Evolutionary conservation across 2,113 vertebrate genomes (phyloP).

Genomic region (Capricornis sumatraensis): DNA sequence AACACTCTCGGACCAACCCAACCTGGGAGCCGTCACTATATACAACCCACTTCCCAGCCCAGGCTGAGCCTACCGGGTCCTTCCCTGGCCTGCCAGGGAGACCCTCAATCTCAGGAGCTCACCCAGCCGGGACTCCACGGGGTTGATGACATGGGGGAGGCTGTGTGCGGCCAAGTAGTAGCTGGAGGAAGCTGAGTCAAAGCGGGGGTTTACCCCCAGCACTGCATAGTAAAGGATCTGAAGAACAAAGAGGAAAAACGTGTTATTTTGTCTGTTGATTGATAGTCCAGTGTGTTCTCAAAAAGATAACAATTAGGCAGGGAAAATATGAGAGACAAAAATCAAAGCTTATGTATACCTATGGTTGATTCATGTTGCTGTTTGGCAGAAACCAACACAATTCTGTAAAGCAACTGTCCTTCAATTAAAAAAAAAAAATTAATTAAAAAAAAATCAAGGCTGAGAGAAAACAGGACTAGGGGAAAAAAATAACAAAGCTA

Average conservation of each 20-base stretch:
- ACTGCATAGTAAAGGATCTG: conserved; percentile 93
- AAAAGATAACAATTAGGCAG: background rate
- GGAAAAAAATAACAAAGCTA: background rate
- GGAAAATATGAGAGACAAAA: background rate
- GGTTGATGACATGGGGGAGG: conserved; percentile 97
- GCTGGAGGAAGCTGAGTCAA: conserved; percentile 84
- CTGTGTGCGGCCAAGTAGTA: conserved; percentile 90
- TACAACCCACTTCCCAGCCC: background rate
- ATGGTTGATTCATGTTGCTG: background rate
- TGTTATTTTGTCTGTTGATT: background rate
- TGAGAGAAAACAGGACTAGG: background rate
- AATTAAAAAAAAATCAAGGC: background rate
- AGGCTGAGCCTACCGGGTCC: background rate
- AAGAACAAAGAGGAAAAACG: background rate
- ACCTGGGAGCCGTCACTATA: background rate
- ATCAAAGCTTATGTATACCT: background rate
- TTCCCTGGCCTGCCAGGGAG: background rate
- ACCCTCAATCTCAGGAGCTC: conserved; percentile 54
- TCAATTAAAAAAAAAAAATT: background rate
- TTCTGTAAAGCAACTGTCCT: background rate
- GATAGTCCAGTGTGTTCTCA: background rate
- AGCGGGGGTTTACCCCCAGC: conserved; percentile 93
- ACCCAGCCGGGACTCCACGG: conserved; percentile 95
- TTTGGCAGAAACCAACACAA: background rate
- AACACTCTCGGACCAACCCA: background rate